A percentile compares a stretch with the other conserved stretches of the same genome.
Evolutionary conservation across 2,797 vertebrate genomes (phyloP).

Genomic region (Capromys pilorides): DNA sequence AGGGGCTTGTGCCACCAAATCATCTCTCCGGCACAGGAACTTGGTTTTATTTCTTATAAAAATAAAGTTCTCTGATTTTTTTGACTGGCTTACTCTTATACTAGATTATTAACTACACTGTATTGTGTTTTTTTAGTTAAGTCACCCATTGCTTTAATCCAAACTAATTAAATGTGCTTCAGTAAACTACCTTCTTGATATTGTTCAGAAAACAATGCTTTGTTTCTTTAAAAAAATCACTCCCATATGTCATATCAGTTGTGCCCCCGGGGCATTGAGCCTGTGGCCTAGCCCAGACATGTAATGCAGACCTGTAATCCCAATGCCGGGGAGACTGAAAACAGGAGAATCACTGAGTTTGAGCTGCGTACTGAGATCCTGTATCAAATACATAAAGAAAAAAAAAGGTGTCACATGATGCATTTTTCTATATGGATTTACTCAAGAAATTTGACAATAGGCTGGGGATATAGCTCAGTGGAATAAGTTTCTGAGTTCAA

Average conservation of each 20-base stretch:
- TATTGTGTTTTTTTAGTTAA: neutral
- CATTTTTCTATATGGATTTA: neutral
- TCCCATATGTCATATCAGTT: too few species aligned
- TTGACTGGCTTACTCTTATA: neutral
- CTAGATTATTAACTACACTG: neutral
- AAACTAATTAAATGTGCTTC: neutral
- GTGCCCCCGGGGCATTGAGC: too few species aligned
- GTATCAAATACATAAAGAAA: too few species aligned
- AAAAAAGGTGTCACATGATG: neutral
- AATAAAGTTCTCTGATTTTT: neutral
- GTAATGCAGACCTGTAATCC: too few species aligned
- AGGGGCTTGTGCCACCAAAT: too few species aligned
- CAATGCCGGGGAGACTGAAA: too few species aligned
- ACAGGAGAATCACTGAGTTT: too few species aligned
- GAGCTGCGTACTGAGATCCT: too few species aligned
- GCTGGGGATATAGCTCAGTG: too few species aligned
- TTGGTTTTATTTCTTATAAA: constrained; percentile 85
- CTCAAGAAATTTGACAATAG: neutral
- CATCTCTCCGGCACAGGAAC: constrained; percentile 79
- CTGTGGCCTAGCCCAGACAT: too few species aligned
- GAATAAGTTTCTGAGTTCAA: too few species aligned
- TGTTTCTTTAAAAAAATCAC: neutral
- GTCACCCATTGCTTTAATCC: neutral
- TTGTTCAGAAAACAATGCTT: neutral
- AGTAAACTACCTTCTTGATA: neutral